Conservation (phyloP, 30 jellyfish, hydroid and myxozoan genomes). For the Cassiopea andromeda region DNA sequence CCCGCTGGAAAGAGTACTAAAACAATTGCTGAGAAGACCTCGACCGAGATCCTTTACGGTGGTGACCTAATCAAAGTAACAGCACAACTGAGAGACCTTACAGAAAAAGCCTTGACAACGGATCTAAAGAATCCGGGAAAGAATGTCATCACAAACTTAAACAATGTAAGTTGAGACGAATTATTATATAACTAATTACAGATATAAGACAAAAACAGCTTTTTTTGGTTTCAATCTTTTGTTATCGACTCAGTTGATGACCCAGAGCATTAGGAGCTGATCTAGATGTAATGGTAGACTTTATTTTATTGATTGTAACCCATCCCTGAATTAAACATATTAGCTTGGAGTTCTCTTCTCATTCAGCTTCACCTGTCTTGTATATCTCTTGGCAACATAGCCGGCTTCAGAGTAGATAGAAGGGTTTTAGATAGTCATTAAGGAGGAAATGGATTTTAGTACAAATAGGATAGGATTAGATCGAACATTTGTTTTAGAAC, state of each 20-base stretch:
- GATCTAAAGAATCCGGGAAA: conserved; percentile 41
- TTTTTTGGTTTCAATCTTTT: not conserved
- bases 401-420: not conserved
- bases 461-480: not conserved
- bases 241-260: not conserved
- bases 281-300: not conserved
- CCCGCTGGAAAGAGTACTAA: conserved; percentile 27
- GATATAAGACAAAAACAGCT: conserved; percentile 3
- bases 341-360: too few relatives aligned
- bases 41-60: conserved; percentile 48
- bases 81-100: conserved; percentile 31
- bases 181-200: not conserved
- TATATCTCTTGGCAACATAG: not conserved
- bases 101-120: conserved; percentile 28
- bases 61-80: conserved; percentile 65
- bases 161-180: conserved; percentile 19
- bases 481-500: not conserved
- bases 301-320: too few relatives aligned
- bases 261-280: not conserved
- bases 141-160: conserved; percentile 7
- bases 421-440: not conserved
- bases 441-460: not conserved
- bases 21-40: conserved; percentile 13
- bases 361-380: not conserved
- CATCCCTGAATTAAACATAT: too few relatives aligned